Percentiles rank a stretch among this genome's conserved stretches.
These are phyloP conservation scores for Benitochromis conjunctus DNA, from an alignment of 2,113 vertebrate genomes.

Conservation along the genomic window DNA sequence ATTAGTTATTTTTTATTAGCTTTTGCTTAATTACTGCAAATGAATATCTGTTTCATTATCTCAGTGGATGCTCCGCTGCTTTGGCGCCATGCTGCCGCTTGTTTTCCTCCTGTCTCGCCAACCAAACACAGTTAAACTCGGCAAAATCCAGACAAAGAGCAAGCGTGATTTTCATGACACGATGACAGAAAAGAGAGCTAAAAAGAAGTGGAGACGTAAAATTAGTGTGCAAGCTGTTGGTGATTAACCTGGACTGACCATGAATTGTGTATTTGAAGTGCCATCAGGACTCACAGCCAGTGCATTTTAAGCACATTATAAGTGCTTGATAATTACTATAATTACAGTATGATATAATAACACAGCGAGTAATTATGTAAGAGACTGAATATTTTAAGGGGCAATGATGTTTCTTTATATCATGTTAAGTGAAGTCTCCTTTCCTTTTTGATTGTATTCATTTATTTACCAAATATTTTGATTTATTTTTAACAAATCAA, in stretches of 20 bases:
- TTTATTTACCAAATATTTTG: neutral
- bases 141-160: neutral
- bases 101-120: neutral
- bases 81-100: neutral
- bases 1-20: neutral
- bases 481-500: neutral
- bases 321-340: conserved; percentile 3
- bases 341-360: neutral
- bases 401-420: neutral
- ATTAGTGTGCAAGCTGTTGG: neutral
- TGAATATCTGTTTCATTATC: neutral
- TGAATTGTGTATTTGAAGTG: neutral
- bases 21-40: neutral
- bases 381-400: neutral
- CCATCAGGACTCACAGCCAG: neutral
- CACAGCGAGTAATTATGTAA: neutral
- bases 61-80: neutral
- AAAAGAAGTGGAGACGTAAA: neutral
- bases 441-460: neutral
- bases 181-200: neutral
- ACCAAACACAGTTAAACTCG: neutral
- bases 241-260: neutral
- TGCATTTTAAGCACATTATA: neutral
- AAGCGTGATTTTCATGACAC: neutral
- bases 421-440: neutral